Conservation (phyloP, 2,888 invertebrate genomes). For the Diadegma fenestrale region DNA sequence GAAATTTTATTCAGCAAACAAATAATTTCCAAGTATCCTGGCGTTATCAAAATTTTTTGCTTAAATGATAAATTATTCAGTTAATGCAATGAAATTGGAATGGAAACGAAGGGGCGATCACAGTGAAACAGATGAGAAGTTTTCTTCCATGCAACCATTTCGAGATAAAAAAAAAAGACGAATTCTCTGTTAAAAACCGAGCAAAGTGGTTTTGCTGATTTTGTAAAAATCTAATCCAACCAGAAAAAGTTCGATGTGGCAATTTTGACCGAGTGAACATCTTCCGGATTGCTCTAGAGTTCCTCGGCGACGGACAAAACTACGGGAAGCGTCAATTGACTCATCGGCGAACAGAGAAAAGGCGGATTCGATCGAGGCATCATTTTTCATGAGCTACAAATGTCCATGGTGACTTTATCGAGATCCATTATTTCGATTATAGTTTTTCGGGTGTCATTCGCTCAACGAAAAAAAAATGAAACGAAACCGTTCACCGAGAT, state of each 20-base stretch:
- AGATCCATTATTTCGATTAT: neutral
- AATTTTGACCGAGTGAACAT: neutral
- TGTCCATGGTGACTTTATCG: neutral
- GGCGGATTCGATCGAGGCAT: neutral
- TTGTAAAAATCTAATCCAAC: neutral
- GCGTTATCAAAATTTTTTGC: too few species aligned
- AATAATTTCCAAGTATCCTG: too few species aligned
- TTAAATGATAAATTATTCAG: too few species aligned
- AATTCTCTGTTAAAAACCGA: neutral
- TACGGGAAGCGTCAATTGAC: neutral
- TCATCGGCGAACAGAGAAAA: slow-evolving; percentile 13
- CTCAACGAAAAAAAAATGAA: neutral
- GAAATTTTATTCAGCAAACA: neutral
- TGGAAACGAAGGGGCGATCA: neutral
- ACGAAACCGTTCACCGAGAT: neutral
- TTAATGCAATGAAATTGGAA: neutral
- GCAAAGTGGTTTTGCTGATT: neutral
- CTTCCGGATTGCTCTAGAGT: neutral
- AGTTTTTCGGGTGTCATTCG: neutral
- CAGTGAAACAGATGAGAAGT: neutral
- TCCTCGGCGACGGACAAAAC: neutral
- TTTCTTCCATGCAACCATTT: neutral
- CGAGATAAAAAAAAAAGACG: neutral
- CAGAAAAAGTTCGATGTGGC: neutral
- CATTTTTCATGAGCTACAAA: neutral